These are phyloP conservation scores for Buceros bicornis DNA, from an alignment of 2,797 vertebrate genomes.

Conservation along the genomic window DNA sequence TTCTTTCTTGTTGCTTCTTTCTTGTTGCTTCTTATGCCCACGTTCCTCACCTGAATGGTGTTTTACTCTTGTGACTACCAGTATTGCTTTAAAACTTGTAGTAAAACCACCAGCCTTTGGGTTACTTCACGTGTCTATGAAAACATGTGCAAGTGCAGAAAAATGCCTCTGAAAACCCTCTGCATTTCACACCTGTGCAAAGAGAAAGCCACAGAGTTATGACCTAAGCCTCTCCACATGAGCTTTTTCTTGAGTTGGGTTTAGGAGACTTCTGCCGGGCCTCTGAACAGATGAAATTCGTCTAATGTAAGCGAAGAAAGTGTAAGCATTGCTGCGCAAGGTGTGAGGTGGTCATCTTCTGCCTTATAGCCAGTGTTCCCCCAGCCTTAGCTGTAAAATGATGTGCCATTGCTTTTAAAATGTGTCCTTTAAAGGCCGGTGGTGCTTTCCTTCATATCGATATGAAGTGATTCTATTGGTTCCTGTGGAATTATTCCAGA, in stretches of 20 bases:
- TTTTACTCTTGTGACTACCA: neutral
- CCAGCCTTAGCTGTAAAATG: neutral
- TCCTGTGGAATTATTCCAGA: constrained; percentile 69
- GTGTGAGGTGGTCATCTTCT: neutral
- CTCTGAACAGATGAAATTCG: neutral
- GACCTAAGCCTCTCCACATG: neutral
- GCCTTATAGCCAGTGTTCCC: neutral
- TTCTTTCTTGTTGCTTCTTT: neutral
- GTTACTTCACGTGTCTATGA: neutral
- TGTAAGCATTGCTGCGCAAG: neutral
- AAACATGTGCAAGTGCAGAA: neutral
- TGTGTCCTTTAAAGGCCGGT: neutral
- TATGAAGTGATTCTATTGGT: constrained; percentile 54
- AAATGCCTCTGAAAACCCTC: neutral
- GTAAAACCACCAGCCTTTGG: neutral
- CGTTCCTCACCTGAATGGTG: neutral
- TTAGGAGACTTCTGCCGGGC: neutral
- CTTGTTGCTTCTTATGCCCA: neutral
- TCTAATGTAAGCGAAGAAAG: neutral
- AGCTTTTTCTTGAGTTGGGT: neutral
- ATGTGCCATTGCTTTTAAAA: neutral
- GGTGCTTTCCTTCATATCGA: neutral
- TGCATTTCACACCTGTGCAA: neutral
- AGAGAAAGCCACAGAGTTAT: neutral
- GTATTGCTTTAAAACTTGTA: neutral